A percentile compares a stretch with the other conserved stretches of the same genome.
Evolutionary conservation across 2,888 invertebrate species (phyloP).

Genomic region (Argyresthia goedartella): DNA sequence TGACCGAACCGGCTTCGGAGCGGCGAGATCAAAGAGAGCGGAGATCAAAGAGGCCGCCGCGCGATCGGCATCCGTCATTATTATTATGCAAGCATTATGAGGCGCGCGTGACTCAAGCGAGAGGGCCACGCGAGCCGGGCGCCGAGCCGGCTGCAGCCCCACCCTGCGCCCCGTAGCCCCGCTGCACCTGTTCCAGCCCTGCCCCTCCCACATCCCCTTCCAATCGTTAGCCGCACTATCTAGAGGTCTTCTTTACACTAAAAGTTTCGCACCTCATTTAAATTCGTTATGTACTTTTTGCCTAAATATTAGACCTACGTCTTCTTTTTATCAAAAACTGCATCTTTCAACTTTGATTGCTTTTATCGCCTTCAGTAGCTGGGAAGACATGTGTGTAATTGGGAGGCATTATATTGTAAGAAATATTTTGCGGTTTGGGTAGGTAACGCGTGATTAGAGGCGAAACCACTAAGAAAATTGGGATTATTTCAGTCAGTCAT

Average conservation of each 20-base stretch:
- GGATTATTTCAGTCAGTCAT: too few relatives aligned
- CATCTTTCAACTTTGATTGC: too few relatives aligned
- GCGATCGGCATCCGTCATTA: conserved; percentile 72
- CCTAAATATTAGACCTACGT: too few relatives aligned
- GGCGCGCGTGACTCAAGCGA: conserved; percentile 69
- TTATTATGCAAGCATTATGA: conserved; percentile 72
- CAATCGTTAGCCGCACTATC: conserved; percentile 26
- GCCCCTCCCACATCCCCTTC: conserved; percentile 16
- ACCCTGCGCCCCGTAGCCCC: conserved; percentile 20
- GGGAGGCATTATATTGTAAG: too few relatives aligned
- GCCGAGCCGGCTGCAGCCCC: conserved; percentile 34
- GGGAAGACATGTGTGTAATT: too few relatives aligned
- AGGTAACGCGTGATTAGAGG: too few relatives aligned
- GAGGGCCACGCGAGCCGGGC: conserved; percentile 66
- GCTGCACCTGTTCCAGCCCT: conserved; percentile 31
- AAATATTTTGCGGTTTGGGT: too few relatives aligned
- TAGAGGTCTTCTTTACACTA: conserved; percentile 25
- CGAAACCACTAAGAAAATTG: too few relatives aligned
- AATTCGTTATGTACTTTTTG: conserved; percentile 18
- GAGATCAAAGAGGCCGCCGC: conserved; percentile 69
- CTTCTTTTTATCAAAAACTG: too few relatives aligned
- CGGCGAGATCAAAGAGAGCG: conserved; percentile 66
- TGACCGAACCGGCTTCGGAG: conserved; percentile 59
- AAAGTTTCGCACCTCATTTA: conserved; percentile 35
- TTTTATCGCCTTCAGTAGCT: too few relatives aligned